phyloP scores from a whole-genome alignment of 2,797 vertebrate genomes.

The Microtus agrestis region DNA sequence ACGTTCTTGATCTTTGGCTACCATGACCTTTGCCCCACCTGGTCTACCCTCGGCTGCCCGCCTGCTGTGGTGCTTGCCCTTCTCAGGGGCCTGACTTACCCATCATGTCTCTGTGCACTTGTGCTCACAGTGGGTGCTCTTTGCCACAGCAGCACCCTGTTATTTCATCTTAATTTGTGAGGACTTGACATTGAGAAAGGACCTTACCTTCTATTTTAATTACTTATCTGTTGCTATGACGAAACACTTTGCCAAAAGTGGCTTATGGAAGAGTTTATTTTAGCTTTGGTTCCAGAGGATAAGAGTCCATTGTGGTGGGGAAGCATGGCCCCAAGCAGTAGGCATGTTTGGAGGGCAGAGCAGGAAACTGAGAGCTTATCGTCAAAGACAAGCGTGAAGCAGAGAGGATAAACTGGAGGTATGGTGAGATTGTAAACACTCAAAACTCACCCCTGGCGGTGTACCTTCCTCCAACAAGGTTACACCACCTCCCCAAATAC shows the following conservation, averaged over 20 bases:
- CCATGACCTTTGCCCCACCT: neutral
- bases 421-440: too few species aligned
- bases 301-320: neutral
- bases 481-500: neutral
- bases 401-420: neutral
- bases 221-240: neutral
- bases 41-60: too few species aligned
- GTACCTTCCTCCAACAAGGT: neutral
- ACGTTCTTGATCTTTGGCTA: neutral
- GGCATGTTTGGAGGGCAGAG: neutral
- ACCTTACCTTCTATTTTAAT: neutral
- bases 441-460: too few species aligned
- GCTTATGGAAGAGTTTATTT: neutral
- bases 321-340: neutral
- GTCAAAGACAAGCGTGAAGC: neutral
- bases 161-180: neutral
- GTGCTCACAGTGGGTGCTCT: neutral
- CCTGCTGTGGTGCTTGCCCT: neutral
- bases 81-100: neutral
- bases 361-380: neutral
- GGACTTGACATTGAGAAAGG: neutral
- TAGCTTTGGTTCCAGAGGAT: neutral
- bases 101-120: neutral
- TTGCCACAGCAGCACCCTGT: neutral
- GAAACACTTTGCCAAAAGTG: neutral